phyloP scores from a whole-genome alignment of 2,113 vertebrate genomes.

The Ptilorrhoa leucosticta region DNA sequence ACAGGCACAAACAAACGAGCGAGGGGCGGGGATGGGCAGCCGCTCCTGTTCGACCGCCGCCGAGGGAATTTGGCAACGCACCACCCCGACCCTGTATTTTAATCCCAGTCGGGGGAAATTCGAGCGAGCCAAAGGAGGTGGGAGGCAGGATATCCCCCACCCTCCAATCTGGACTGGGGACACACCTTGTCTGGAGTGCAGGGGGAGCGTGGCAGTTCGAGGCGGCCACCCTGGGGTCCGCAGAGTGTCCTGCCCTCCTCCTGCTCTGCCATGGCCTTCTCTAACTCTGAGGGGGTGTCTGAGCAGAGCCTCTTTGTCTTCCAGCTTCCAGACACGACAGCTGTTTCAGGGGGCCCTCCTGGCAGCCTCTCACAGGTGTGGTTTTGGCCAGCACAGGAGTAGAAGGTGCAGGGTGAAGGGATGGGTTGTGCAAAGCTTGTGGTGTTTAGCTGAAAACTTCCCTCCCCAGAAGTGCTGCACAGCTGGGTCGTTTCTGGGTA shows the following conservation, averaged over 20 bases:
- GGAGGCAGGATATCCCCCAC: slow-evolving; percentile 1
- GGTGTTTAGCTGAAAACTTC: not conserved
- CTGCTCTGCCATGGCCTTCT: not conserved
- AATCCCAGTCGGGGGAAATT: not conserved
- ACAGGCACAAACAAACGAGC: not conserved
- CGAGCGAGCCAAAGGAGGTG: not conserved
- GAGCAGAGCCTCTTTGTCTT: not conserved
- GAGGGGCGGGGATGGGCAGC: not conserved
- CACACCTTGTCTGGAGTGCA: not conserved
- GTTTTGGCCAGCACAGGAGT: not conserved
- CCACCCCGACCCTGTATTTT: not conserved
- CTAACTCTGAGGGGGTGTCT: not conserved
- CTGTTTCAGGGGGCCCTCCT: not conserved
- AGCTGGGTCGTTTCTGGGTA: not conserved
- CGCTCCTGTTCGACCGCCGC: not conserved
- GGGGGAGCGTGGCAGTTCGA: accelerated
- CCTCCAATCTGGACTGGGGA: slow-evolving; percentile 18
- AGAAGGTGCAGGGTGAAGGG: not conserved
- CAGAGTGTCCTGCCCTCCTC: slow-evolving; percentile 5
- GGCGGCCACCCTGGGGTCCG: not conserved
- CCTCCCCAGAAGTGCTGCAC: not conserved
- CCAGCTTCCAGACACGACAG: not conserved
- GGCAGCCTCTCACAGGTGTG: not conserved
- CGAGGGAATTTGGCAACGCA: not conserved
- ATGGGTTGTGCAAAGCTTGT: not conserved